Evolutionary conservation across 1,140 invertebrate species (phyloP).

Genomic region (Zaprionus taronus): DNA sequence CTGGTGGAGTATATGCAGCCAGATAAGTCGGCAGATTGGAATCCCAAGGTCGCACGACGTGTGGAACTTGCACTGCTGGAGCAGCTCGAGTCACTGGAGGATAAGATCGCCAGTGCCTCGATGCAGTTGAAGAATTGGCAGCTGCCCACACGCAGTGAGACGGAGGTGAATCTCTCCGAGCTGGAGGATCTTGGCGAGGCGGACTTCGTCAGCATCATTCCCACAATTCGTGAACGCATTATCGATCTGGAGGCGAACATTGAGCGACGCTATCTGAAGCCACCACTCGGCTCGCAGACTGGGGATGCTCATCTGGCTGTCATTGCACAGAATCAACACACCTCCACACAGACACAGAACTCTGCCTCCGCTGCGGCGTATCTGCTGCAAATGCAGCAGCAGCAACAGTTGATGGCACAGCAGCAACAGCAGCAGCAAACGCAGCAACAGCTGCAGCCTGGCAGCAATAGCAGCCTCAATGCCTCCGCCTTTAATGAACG

Average conservation of each 20-base stretch:
- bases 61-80: constrained; percentile 93
- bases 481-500: constrained; percentile 77
- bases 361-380: constrained; percentile 78
- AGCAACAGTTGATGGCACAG: constrained; percentile 52
- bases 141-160: constrained; percentile 87
- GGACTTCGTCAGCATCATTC: constrained; percentile 85
- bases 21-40: constrained; percentile 88
- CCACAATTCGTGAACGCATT: constrained; percentile 91
- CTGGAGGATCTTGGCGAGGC: constrained; percentile 85
- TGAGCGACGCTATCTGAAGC: constrained; percentile 96
- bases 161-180: constrained; percentile 85
- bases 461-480: constrained; percentile 57
- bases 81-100: constrained; percentile 95
- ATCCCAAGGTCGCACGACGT: constrained; percentile 89
- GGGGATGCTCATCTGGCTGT: constrained; percentile 82
- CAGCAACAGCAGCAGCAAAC: constrained; percentile 66
- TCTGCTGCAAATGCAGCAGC: constrained; percentile 76
- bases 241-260: constrained; percentile 94
- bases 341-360: constrained; percentile 74
- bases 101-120: constrained; percentile 95
- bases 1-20: constrained; percentile 85
- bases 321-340: constrained; percentile 83
- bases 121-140: constrained; percentile 98
- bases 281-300: constrained; percentile 90
- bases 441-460: constrained; percentile 47